Percentiles rank a stretch among this genome's conserved stretches.
phyloP scores from a whole-genome alignment of 2,113 vertebrate genomes.

The Cyphomyrus plagiostoma region DNA sequence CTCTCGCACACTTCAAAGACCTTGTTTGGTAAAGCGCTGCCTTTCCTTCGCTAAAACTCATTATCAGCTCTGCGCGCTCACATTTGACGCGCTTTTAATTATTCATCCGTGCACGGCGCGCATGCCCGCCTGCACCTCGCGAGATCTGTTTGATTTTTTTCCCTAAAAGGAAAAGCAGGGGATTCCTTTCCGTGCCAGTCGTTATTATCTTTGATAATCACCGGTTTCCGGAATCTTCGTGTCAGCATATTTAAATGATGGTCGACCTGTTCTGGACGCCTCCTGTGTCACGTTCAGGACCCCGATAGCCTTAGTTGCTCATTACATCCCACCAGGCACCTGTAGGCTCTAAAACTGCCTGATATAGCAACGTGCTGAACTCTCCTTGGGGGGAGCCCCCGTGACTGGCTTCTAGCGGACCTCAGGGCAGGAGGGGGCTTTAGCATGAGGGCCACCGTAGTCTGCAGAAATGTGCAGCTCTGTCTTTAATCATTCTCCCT shows the following conservation, averaged over 20 bases:
- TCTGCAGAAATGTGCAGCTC: too few relatives aligned
- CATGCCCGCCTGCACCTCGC: constrained; percentile 44
- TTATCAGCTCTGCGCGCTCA: constrained; percentile 53
- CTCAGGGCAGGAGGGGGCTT: constrained; percentile 78
- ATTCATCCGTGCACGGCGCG: constrained; percentile 52
- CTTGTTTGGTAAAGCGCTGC: constrained; percentile 35
- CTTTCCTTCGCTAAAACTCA: constrained; percentile 49
- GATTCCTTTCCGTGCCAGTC: constrained; percentile 47
- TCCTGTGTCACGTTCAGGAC: constrained; percentile 52
- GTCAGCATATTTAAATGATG: constrained; percentile 51
- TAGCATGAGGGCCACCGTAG: constrained; percentile 62
- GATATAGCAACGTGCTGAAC: constrained; percentile 95
- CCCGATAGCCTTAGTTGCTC: constrained; percentile 68
- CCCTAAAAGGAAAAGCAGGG: constrained; percentile 45
- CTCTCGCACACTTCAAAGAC: neutral
- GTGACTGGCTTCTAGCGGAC: constrained; percentile 85
- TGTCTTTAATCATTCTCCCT: constrained; percentile 54
- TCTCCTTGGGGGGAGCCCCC: constrained; percentile 77
- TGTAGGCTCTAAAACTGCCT: constrained; percentile 82
- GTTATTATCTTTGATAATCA: constrained; percentile 59
- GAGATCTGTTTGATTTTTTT: constrained; percentile 47
- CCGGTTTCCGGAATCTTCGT: constrained; percentile 59
- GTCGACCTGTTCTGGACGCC: neutral
- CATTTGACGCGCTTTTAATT: constrained; percentile 55
- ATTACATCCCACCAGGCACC: constrained; percentile 85